Evolutionary conservation across 2,888 invertebrate species (phyloP).

Genomic region (Linyphia triangularis): DNA sequence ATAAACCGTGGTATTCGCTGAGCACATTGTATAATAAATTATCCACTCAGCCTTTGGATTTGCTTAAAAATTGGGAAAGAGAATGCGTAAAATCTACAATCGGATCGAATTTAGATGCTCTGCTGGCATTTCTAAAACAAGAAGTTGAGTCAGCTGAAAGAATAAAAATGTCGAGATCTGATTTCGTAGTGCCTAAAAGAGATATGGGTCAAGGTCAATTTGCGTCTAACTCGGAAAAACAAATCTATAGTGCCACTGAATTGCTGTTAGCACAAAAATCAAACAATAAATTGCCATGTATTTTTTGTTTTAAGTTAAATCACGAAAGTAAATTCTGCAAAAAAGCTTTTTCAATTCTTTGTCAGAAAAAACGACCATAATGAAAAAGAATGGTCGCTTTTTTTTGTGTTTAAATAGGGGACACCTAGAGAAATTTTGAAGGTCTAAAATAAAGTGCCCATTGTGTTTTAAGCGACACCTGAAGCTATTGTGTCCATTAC

Average conservation of each 20-base stretch:
- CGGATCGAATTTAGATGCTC: background rate
- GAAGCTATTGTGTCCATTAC: background rate
- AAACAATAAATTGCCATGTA: background rate
- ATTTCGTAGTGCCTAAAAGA: background rate
- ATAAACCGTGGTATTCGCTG: background rate
- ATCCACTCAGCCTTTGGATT: background rate
- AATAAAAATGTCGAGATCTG: background rate
- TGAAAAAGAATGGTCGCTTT: background rate
- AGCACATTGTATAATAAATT: conserved; percentile 14
- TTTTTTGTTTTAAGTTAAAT: no score
- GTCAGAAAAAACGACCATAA: background rate
- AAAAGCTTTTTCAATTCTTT: background rate
- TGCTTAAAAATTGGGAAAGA: background rate
- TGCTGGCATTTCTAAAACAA: background rate
- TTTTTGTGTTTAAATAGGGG: no score
- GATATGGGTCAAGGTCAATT: background rate
- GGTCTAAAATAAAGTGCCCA: background rate
- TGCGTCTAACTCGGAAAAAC: background rate
- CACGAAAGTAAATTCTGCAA: background rate
- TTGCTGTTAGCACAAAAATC: background rate
- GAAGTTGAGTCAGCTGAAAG: background rate
- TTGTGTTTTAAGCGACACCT: background rate
- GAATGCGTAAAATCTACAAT: background rate
- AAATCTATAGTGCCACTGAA: background rate
- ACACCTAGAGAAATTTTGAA: background rate